Evolutionary conservation across 2,113 vertebrate genomes (phyloP), one percentile per base, ranked within the genome.

Genomic region (Smithornis capensis): DNA sequence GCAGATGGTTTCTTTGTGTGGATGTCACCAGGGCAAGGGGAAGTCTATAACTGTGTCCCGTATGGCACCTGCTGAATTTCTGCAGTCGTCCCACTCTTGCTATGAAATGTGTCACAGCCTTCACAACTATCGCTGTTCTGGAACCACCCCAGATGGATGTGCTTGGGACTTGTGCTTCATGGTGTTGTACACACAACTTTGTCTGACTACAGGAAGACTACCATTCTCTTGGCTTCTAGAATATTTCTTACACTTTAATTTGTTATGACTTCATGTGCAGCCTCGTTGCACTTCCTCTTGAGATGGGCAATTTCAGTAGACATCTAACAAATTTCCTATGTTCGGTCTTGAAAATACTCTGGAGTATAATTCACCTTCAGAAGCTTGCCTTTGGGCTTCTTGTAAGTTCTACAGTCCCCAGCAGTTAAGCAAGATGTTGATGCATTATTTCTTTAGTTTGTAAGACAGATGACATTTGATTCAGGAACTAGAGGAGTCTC

Each of bases 11-110:
- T 73, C 22, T 55, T 55, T 35, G 17, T 56, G 27, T 45, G 23
- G 23, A 37, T 25, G 12, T 4, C n/a, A 19, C 7, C 0, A 1
- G 4, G 19, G 14, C 2, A 3, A 47, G 16, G 64, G 4, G 4
- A 80, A 28, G 5, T 19, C n/a, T n/a, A 22, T 4, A 68, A 28
- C 25, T 71, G 9, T 31, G 27, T n/a, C 17, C 13, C 56, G 5
- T 17, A 14, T 7, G 25, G 1, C 9, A 33, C 3, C 31, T 73
- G 24, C 10, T 60, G 64, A 7, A n/a, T 37, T 92, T 67, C 12
- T 74, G 42, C 47, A 82, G 10, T 10, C 4, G 53, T 3, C 5
- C 4, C 28, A 21, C 7, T 62, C 3, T 23, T 2, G 0, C 27
- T 38, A 45, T 4, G 52, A 69, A 79, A 45, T 12, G 2, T 37